Base-by-base conservation (phyloP, 2,113 vertebrate genomes). In the Beaufortia kweichowensis region DNA sequence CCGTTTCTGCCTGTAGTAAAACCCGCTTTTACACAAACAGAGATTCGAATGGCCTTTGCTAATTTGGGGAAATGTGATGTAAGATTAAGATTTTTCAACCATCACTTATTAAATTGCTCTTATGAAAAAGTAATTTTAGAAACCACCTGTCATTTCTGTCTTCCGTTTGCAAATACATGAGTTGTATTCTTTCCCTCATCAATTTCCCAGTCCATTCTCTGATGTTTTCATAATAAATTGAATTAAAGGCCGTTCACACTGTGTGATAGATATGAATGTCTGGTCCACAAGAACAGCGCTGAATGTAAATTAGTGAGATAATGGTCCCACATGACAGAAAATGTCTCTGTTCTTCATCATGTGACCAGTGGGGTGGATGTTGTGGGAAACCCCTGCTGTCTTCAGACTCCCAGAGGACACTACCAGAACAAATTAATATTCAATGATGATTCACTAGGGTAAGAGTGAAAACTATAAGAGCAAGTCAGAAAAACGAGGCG, bases 401-500 rank as follows among this genome's bases (percentile, higher is more conserved):
- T 53, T 21, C 7, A 53, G 7, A 53, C 21, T n/a, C 19, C 10
- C 31, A 43, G 17, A 19, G 67, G 15, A n/a, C 26, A 60, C 33
- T 75, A 33, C 53, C 67, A n/a, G 41, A 62, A 55, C n/a, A 79
- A 78, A 74, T 82, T 60, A 55, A 23, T 29, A 59, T 61, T 67
- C 23, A 77, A 59, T 46, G 4, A 46, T 23, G 56, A 68, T 60
- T 48, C 23, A 68, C 64, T 8, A 7, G 48, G 19, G 15, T 17
- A 19, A 5, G 4, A 9, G 19, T 17, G 7, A 21, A 53, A 53
- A 53, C n/a, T 53, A 12, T 14, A 53, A 53, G 19, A 53, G 59
- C 23, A 29, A 5, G 23, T 23, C 11, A 23, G 33, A n/a, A 46
- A 19, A 21, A 39, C 46, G 48, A 62, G 57, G 43, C 2, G n/a